Conservation (phyloP, 2,888 invertebrate species). For the Seladonia tumulorum region DNA sequence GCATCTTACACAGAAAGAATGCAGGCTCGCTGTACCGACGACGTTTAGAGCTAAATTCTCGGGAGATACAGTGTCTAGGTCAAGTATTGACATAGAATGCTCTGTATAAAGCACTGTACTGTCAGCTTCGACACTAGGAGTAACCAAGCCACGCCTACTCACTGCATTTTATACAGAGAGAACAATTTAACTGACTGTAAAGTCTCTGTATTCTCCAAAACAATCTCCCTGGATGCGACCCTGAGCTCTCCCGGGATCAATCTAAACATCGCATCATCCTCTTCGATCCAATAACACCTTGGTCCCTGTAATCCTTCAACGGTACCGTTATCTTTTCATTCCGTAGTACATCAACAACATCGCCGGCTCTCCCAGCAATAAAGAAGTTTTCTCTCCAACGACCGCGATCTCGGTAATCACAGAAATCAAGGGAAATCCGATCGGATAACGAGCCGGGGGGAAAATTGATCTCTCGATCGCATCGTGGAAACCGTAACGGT, state of each 20-base stretch:
- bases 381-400: background rate
- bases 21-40: too few species aligned
- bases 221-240: background rate
- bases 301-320: background rate
- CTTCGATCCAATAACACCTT: background rate
- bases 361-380: background rate
- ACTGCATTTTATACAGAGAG: background rate
- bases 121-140: background rate
- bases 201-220: background rate
- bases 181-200: background rate
- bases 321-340: background rate
- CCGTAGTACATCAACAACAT: background rate
- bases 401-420: background rate
- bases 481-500: conserved; percentile 44
- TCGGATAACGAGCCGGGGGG: background rate
- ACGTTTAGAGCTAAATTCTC: too few species aligned
- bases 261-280: background rate
- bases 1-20: too few species aligned
- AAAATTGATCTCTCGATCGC: conserved; percentile 37
- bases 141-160: background rate
- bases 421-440: conserved; percentile 13
- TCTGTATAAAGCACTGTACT: too few species aligned
- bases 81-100: too few species aligned
- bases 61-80: too few species aligned
- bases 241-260: background rate